These are phyloP conservation scores for western clawed frog (Xenopus tropicalis) DNA, from an alignment of 2,113 vertebrate species.

Conservation along the genomic window UCB_Xtro_10.0 CM004443.2:187272001-187272500, in stretches of 20 bases:
- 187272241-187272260: slow-evolving; percentile 40
- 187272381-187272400: too few species aligned
- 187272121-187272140: slow-evolving; percentile 37
- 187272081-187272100: slow-evolving; percentile 25
- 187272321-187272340: slow-evolving; percentile 21
- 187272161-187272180: slow-evolving; percentile 30
- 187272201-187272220: slow-evolving; percentile 36
- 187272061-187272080: slow-evolving; percentile 4
- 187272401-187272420: too few species aligned
- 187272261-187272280: slow-evolving; percentile 33
- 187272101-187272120: slow-evolving; percentile 35
- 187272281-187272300: slow-evolving; percentile 9
- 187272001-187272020: background rate
- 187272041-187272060: slow-evolving; percentile 7
- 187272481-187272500: too few species aligned
- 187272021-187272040: background rate
- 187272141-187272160: slow-evolving; percentile 20
- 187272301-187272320: background rate
- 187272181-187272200: slow-evolving; percentile 33
- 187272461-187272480: too few species aligned
- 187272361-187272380: background rate
- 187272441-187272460: too few species aligned
- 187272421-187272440: too few species aligned
- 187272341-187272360: slow-evolving; percentile 14
- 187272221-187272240: slow-evolving; percentile 40